A percentile compares a stretch with the other conserved stretches of the same genome.
phyloP scores from a whole-genome alignment of 2,113 vertebrate species.

The Ia io region DNA sequence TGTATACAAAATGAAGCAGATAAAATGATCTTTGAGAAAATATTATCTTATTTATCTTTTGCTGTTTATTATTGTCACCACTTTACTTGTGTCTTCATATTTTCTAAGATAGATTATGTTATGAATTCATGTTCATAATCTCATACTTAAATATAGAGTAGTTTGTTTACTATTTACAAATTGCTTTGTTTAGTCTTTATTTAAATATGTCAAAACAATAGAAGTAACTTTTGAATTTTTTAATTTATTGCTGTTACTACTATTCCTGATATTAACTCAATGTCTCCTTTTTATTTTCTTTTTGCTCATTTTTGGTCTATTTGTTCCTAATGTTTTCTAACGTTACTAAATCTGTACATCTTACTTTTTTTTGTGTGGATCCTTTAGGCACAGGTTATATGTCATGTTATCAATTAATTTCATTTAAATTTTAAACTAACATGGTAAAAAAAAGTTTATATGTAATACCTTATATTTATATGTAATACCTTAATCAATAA shows the following conservation, averaged over 20 bases:
- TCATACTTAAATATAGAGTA: not conserved
- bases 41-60: not conserved
- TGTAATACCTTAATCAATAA: too few relatives aligned
- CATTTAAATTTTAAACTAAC: not conserved
- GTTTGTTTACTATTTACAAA: not conserved
- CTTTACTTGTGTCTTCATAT: not conserved
- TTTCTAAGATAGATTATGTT: not conserved
- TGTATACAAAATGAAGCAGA: not conserved
- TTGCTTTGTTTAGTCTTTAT: not conserved
- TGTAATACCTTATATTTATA: too few relatives aligned
- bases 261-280: not conserved
- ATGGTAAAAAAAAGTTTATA: not conserved
- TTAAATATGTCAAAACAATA: constrained; percentile 26
- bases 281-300: not conserved
- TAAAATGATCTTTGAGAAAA: not conserved
- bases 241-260: not conserved
- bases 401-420: not conserved
- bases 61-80: not conserved
- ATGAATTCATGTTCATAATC: not conserved
- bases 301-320: not conserved
- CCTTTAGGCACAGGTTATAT: not conserved
- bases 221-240: not conserved
- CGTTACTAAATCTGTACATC: not conserved
- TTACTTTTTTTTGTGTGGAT: not conserved
- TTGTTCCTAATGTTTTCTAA: not conserved